A percentile compares a stretch with the other conserved stretches of the same genome.
Evolutionary conservation across 2,888 invertebrate species (phyloP).

Genomic region (Rhagophthalmus giganteus): DNA sequence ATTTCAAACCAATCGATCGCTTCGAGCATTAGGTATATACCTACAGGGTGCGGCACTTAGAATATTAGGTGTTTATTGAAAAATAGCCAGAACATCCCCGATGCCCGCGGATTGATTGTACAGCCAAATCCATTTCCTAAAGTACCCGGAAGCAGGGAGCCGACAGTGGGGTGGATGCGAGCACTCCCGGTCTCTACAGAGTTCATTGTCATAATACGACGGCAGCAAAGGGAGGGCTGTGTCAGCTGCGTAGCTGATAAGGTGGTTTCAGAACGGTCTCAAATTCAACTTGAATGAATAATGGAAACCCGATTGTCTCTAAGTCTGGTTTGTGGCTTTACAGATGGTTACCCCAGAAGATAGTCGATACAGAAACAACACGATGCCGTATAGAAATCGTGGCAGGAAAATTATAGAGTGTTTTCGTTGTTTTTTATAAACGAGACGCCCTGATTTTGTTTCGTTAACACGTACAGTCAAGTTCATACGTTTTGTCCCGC

Average conservation of each 20-base stretch:
- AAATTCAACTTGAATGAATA: slow-evolving; percentile 31
- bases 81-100: no score
- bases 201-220: slow-evolving; percentile 30
- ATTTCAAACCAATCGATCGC: no score
- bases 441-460: neutral
- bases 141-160: slow-evolving; percentile 18
- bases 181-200: slow-evolving; percentile 14
- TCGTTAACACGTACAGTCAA: neutral
- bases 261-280: slow-evolving; percentile 27
- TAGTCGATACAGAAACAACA: slow-evolving; percentile 19
- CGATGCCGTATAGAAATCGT: slow-evolving; percentile 9
- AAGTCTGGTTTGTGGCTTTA: slow-evolving; percentile 12
- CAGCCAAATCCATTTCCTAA: slow-evolving; percentile 23
- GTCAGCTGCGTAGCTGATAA: slow-evolving; percentile 31
- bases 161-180: slow-evolving; percentile 12
- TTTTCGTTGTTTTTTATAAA: neutral
- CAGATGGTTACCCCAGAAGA: slow-evolving; percentile 24
- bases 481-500: neutral
- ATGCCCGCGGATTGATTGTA: neutral
- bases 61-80: no score
- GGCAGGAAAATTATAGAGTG: neutral
- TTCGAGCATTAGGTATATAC: no score
- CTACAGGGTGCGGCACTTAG: no score
- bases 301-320: slow-evolving; percentile 30
- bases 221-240: slow-evolving; percentile 15